Conservation (phyloP, 37 sponge, comb jelly and placozoan genomes). For the Corticium candelabrum region DNA sequence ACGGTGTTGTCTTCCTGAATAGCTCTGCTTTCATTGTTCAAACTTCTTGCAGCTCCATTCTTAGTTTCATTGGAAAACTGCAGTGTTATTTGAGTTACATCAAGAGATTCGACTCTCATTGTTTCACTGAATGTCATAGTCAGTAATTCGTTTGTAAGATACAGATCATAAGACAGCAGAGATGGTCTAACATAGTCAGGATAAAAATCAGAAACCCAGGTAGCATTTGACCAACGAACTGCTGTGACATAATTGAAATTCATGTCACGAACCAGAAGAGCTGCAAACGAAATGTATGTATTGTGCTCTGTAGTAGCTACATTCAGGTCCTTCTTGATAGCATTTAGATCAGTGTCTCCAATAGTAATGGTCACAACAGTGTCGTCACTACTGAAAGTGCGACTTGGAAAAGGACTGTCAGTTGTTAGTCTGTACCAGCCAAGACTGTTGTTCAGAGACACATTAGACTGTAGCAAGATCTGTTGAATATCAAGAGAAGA, state of each 20-base stretch:
- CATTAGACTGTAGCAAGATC: slow-evolving; percentile 42
- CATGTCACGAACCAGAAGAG: slow-evolving; percentile 42
- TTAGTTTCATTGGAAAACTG: not conserved
- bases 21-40: not conserved
- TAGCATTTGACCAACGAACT: not conserved
- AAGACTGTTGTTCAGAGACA: not conserved
- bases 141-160: slow-evolving; percentile 8
- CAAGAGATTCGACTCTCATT: slow-evolving; percentile 43
- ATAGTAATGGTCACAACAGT: slow-evolving; percentile 53
- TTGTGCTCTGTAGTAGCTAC: slow-evolving; percentile 36
- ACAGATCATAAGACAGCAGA: slow-evolving; percentile 1
- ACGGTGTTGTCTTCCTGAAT: slow-evolving; percentile 44
- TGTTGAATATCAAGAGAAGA: slow-evolving; percentile 27
- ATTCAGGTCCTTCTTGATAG: slow-evolving; percentile 54
- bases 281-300: slow-evolving; percentile 41
- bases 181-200: not conserved
- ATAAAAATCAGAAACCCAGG: not conserved
- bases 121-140: slow-evolving; percentile 49
- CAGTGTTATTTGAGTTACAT: slow-evolving; percentile 56
- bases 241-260: not conserved
- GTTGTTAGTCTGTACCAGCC: not conserved
- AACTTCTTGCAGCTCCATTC: not conserved
- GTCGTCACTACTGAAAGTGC: slow-evolving; percentile 8
- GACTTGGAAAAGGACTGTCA: not conserved
- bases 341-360: slow-evolving; percentile 72